Base-by-base conservation (phyloP, 1,140 invertebrate genomes). In the Euwallacea similis region DNA sequence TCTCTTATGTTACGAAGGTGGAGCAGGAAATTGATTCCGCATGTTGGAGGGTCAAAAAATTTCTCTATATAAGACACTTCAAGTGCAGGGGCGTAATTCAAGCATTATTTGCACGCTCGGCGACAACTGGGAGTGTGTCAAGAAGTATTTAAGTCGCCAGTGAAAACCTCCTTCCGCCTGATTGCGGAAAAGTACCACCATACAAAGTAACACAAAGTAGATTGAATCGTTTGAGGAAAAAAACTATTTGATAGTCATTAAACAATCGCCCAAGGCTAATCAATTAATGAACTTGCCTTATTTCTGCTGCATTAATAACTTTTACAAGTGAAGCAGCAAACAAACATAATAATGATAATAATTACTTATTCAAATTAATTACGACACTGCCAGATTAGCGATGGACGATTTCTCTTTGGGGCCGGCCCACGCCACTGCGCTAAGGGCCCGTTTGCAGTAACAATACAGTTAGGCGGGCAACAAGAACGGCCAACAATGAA, bases 401-500 rank as follows among this genome's bases (percentile, higher is more conserved):
- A 33, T 33, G 21, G 21, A 33, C 21, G 21, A 50, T 50, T 50
- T 50, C 13, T 50, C 9, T 50, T 50, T 7, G 9, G 9, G 9
- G 9, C 46, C 13, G 9, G 46, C 46, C 9, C 13, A 13, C 46
- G 9, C 13, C 9, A 50, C 9, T 11, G 46, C 46, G 9, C 46
- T 33, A 33, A 33, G 21, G 13, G 46, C 13, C 13, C 6, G 46
- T 4, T 7, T 50, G 46, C 46, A 50, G 13, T 50, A 50, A 50
- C 13, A 54, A n/a, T 65, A 65, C 63, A 65, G 63, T 65, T 65
- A 65, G 46, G 60, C 42, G 7, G 6, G 6, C 10, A 10, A 62
- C 60, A 43, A 46, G 42, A 62, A 62, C 60, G 43, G 10, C 55
- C 33, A 66, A 66, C 54, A 66, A 66, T 56, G 53, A 56, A 66